Evolutionary conservation across 1,140 invertebrate genomes (phyloP), one percentile per base, ranked within the genome.

Genomic region (Drosophila punjabiensis): DNA sequence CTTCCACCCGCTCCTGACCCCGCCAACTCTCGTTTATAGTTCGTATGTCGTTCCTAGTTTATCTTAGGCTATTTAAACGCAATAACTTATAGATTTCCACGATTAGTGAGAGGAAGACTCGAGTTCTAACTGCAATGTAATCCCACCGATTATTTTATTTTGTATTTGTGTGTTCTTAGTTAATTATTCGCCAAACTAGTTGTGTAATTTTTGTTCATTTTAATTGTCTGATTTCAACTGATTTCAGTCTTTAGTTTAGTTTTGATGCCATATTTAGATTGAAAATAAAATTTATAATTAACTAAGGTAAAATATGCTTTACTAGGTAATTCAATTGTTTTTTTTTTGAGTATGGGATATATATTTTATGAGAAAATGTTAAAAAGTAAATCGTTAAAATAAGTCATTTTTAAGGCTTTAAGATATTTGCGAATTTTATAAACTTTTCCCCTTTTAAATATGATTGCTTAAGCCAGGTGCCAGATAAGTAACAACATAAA

Each of bases 1-100:
- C 91, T 4, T 92, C 91, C 8, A 92, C 66, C 16, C 85, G 81
- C 35, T 76, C 74, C 35, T 81, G 78, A 88, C 81, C 37, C 13
- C 24, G 10, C 30, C 41, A 32, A 14, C 20, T n/a, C 14, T 20
- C 43, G 10, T 4, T 33, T 18, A 20, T 61, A 32, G 39, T 64
- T 30, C 14, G 33, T 59, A 43, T 45, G 5, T 35, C 24, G 18
- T 6, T 53, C 10, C 24, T 55, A 66, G 35, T 59, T 76, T 52
- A 24, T 37, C 14, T 13, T 83, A 83, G 53, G 53, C 9, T 30
- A 79, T 64, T 68, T 30, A n/a, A 59, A 63, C 56, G 79, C 70
- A 87, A 87, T 82, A 86, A 82, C 53, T 65, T 55, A 14, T 43
- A 53, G 77, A 62, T 86, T 62, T 33, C 37, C 55, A 45, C 37